phyloP scores from a whole-genome alignment of 2,888 invertebrate genomes.

The Microchrysa polita region DNA sequence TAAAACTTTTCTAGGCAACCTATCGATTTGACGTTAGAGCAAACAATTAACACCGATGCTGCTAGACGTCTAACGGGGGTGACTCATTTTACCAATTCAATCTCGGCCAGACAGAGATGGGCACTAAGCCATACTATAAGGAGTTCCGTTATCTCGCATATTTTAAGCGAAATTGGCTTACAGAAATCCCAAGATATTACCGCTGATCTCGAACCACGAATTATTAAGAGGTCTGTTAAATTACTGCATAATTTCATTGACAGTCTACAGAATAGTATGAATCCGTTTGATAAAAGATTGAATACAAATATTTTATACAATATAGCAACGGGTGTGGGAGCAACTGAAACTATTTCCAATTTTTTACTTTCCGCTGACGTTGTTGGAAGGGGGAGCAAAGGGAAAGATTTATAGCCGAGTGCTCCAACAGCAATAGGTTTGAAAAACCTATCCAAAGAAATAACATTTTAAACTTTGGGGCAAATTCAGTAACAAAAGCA shows the following conservation, averaged over 20 bases:
- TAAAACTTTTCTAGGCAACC: slow-evolving; percentile 48
- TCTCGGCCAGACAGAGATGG: slow-evolving; percentile 51
- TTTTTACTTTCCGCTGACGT: slow-evolving; percentile 52
- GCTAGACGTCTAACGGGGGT: slow-evolving; percentile 50
- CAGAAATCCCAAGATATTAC: slow-evolving; percentile 30
- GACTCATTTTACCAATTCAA: slow-evolving; percentile 50
- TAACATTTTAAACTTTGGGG: slow-evolving; percentile 52
- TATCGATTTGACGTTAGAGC: slow-evolving; percentile 35
- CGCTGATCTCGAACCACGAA: slow-evolving; percentile 9
- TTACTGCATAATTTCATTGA: too few species aligned
- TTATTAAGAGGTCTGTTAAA: not conserved
- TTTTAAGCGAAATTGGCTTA: slow-evolving; percentile 42
- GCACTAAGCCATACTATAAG: slow-evolving; percentile 47
- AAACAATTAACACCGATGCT: slow-evolving; percentile 36
- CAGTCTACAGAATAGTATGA: not conserved
- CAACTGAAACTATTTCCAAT: slow-evolving; percentile 49
- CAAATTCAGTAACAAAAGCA: slow-evolving; percentile 34
- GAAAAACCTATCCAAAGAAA: slow-evolving; percentile 53
- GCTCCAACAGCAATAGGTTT: slow-evolving; percentile 52
- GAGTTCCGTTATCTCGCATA: too few species aligned
- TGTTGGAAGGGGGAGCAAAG: slow-evolving; percentile 37
- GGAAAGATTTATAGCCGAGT: slow-evolving; percentile 54
- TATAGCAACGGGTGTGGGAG: slow-evolving; percentile 54
- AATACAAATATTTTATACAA: slow-evolving; percentile 51
- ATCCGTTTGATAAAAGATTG: slow-evolving; percentile 4